These are phyloP conservation scores for Scaptomyza hsui DNA, from an alignment of 1,140 invertebrate genomes.

Conservation along the genomic window DNA sequence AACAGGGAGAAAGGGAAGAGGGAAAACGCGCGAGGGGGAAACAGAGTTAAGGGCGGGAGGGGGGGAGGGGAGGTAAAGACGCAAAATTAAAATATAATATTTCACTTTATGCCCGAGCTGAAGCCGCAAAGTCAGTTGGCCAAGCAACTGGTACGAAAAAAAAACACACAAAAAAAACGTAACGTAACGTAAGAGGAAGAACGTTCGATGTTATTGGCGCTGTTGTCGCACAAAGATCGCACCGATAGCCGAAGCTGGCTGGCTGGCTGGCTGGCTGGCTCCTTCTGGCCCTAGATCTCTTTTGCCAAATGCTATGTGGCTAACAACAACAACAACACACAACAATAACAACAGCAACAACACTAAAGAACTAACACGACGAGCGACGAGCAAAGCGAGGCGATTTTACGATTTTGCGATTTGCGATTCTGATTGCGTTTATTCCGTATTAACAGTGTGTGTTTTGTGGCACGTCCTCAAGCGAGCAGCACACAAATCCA, in stretches of 20 bases:
- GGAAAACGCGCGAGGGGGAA: neutral
- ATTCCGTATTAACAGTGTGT: constrained; percentile 11
- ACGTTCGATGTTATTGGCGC: constrained; percentile 32
- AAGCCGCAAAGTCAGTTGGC: constrained; percentile 7
- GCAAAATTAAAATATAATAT: constrained; percentile 66
- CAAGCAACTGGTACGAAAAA: neutral
- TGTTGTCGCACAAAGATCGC: constrained; percentile 39
- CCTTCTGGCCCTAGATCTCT: constrained; percentile 19
- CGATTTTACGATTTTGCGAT: too few relatives aligned
- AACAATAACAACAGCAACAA: neutral
- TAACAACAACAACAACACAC: neutral
- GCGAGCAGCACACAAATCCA: constrained; percentile 68
- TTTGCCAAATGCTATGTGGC: constrained; percentile 16
- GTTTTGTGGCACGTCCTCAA: constrained; percentile 60
- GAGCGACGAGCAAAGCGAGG: constrained; percentile 10
- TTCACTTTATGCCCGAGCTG: constrained; percentile 39
- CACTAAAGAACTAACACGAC: neutral
- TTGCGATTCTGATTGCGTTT: constrained; percentile 23
- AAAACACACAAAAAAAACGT: too few relatives aligned
- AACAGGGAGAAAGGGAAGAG: neutral
- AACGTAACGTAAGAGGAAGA: neutral
- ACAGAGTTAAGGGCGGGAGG: neutral
- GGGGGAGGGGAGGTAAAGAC: constrained; percentile 2
- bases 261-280: too few relatives aligned
- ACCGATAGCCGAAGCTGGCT: constrained; percentile 22